These are phyloP conservation scores for Julus scanicus DNA, from an alignment of 2,888 invertebrate species.

Conservation along the genomic window DNA sequence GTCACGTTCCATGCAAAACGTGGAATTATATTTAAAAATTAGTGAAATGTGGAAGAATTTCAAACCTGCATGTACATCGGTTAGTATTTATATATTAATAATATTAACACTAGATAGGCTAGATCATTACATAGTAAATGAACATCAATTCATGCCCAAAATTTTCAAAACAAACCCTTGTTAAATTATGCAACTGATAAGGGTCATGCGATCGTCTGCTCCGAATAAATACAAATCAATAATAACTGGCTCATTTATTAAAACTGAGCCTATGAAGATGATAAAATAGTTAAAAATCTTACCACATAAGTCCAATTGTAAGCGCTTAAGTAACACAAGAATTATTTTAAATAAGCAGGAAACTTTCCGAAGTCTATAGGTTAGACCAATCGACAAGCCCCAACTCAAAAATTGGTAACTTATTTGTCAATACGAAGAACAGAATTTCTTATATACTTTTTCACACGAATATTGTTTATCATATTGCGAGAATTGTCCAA, in stretches of 20 bases:
- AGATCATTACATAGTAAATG: neutral
- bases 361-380: neutral
- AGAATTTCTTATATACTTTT: neutral
- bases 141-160: conserved; percentile 20
- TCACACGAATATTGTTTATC: neutral
- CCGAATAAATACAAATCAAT: neutral
- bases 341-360: neutral
- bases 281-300: neutral
- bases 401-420: neutral
- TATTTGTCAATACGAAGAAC: neutral
- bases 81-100: no score
- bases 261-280: neutral
- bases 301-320: conserved; percentile 14
- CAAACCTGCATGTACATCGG: neutral
- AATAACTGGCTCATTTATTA: neutral
- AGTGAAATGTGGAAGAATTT: neutral
- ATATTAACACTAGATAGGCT: neutral
- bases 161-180: neutral
- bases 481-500: neutral
- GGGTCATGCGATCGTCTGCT: conserved; percentile 35
- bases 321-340: conserved; percentile 29
- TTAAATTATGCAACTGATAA: conserved; percentile 32
- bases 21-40: neutral
- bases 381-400: neutral
- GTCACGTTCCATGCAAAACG: neutral